Evolutionary conservation across 2,888 invertebrate species (phyloP).

Genomic region (Dione juno): DNA sequence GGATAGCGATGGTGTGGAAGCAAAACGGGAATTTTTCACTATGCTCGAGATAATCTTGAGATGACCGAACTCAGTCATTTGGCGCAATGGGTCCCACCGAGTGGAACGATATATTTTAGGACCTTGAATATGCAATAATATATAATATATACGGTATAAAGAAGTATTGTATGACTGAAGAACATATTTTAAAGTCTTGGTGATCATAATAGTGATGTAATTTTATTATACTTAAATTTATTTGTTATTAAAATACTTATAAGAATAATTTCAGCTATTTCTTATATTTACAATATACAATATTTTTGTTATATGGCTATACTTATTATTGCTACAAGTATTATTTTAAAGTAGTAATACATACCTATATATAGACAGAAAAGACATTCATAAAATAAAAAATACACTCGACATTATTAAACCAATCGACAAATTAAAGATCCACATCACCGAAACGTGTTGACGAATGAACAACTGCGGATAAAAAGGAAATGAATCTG

Average conservation of each 20-base stretch:
- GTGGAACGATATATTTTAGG: constrained; percentile 65
- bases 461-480: constrained; percentile 75
- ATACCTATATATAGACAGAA: neutral
- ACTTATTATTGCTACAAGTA: too few relatives aligned
- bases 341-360: too few relatives aligned
- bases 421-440: constrained; percentile 70
- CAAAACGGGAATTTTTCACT: constrained; percentile 70
- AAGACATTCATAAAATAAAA: constrained; percentile 22
- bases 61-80: constrained; percentile 52
- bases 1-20: constrained; percentile 78
- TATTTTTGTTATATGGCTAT: too few relatives aligned
- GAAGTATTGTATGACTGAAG: neutral
- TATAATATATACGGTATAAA: constrained; percentile 37
- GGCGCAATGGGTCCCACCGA: constrained; percentile 55
- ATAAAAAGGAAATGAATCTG: constrained; percentile 81
- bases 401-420: constrained; percentile 60
- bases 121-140: constrained; percentile 42
- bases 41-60: constrained; percentile 68
- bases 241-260: neutral
- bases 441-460: constrained; percentile 64
- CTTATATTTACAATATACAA: too few relatives aligned
- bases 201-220: too few relatives aligned
- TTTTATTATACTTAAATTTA: too few relatives aligned
- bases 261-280: too few relatives aligned
- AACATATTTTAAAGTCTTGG: too few relatives aligned